phyloP scores from a whole-genome alignment of 1,140 invertebrate genomes.

The Lasaia peninsularis region DNA sequence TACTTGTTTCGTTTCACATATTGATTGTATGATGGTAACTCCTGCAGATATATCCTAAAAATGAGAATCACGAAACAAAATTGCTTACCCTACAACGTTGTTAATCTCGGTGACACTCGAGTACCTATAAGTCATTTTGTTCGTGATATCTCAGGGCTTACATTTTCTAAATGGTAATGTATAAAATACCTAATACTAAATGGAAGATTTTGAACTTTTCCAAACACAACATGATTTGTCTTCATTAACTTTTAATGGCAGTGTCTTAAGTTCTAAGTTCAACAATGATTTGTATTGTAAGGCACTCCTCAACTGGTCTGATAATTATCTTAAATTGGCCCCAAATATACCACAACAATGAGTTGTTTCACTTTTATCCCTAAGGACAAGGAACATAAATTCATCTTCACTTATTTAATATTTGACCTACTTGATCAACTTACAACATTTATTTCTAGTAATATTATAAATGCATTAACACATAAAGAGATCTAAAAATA shows the following conservation, averaged over 20 bases:
- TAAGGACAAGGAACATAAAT: constrained; percentile 45
- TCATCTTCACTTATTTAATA: constrained; percentile 42
- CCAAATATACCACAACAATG: constrained; percentile 45
- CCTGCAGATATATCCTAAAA: constrained; percentile 49
- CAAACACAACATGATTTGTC: constrained; percentile 47
- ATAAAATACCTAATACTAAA: constrained; percentile 68
- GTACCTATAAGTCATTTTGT: constrained; percentile 5
- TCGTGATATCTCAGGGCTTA: constrained; percentile 28
- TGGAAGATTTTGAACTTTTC: constrained; percentile 53
- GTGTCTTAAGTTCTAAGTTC: constrained; percentile 43
- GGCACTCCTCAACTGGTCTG: constrained; percentile 50
- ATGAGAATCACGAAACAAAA: constrained; percentile 28
- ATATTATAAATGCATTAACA: constrained; percentile 75
- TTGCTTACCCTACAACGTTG: constrained; percentile 16
- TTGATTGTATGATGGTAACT: constrained; percentile 75
- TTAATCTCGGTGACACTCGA: not conserved
- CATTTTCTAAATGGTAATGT: constrained; percentile 72
- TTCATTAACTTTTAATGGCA: constrained; percentile 42
- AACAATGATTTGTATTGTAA: constrained; percentile 44
- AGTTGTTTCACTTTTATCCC: constrained; percentile 36
- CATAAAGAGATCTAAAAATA: constrained; percentile 76
- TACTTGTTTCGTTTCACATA: constrained; percentile 69
- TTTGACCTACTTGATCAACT: constrained; percentile 26
- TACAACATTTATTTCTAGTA: constrained; percentile 32
- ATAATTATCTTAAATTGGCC: constrained; percentile 46